phyloP scores from a whole-genome alignment of 1,140 invertebrate genomes.

The Papilio polytes region DNA sequence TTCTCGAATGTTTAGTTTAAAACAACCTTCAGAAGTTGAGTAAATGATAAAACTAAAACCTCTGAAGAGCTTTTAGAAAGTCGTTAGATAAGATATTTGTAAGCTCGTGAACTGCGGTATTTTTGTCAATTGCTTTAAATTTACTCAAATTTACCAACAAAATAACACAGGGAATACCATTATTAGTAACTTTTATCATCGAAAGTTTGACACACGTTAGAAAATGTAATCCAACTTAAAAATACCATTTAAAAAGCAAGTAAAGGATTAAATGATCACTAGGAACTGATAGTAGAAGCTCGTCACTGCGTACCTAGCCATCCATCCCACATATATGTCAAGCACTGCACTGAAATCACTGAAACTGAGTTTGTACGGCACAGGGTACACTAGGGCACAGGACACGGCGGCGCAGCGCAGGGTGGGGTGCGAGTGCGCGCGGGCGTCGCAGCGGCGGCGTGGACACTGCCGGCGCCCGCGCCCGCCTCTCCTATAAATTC shows the following conservation, averaged over 20 bases:
- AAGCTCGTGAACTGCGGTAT: neutral
- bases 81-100: conserved; percentile 1
- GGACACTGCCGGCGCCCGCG: conserved; percentile 62
- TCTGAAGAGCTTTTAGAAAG: conserved; percentile 7
- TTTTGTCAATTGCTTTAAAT: neutral
- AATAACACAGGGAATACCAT: neutral
- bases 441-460: conserved; percentile 51
- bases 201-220: neutral
- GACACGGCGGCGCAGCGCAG: conserved; percentile 22
- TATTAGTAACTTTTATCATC: neutral
- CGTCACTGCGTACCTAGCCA: conserved; percentile 70
- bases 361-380: conserved; percentile 52
- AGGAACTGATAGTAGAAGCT: neutral
- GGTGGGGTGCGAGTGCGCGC: conserved; percentile 43
- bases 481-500: conserved; percentile 75
- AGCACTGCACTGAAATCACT: conserved; percentile 62
- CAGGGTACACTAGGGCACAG: neutral
- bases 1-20: neutral
- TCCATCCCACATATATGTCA: conserved; percentile 64
- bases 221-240: neutral
- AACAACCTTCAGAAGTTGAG: neutral
- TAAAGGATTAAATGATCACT: neutral
- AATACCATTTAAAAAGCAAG: neutral
- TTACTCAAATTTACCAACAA: neutral
- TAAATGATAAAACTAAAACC: conserved; percentile 7